Percentiles rank a stretch among this genome's conserved stretches.
Evolutionary conservation across 2,797 vertebrate genomes (phyloP).

Genomic region (Tenualosa thibaudeaui): DNA sequence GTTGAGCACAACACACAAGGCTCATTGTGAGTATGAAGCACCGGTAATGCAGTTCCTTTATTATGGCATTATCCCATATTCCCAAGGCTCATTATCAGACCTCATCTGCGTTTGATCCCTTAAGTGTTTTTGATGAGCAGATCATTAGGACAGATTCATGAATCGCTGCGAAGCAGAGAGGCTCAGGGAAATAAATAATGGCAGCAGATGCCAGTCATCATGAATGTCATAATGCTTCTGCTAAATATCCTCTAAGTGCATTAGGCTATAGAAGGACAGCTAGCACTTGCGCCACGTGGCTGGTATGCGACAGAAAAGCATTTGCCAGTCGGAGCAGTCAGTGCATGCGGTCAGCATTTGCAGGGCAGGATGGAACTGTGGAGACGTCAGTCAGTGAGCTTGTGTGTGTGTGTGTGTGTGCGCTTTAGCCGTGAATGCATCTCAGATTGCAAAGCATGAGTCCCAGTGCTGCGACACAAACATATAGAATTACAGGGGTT

Average conservation of each 20-base stretch:
- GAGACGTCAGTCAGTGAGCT: background rate
- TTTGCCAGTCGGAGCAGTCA: background rate
- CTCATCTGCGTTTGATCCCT: background rate
- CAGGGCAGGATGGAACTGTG: background rate
- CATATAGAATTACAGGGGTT: too few species aligned
- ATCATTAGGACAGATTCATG: background rate
- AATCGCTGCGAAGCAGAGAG: background rate
- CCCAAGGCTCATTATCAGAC: background rate
- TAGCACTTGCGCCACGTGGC: background rate
- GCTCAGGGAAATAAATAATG: background rate
- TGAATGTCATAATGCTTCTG: background rate
- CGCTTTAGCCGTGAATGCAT: too few species aligned
- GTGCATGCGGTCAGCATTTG: background rate
- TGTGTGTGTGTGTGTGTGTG: conserved; percentile 1
- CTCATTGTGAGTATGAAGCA: background rate
- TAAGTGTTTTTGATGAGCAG: conserved; percentile 10
- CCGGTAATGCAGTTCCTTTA: background rate
- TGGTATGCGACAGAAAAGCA: background rate
- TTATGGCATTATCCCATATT: background rate
- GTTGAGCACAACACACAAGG: background rate
- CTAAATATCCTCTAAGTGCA: background rate
- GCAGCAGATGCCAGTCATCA: background rate
- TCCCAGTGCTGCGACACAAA: too few species aligned
- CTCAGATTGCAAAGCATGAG: too few species aligned
- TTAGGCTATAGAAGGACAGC: background rate